Conservation (phyloP, 2,888 invertebrate genomes). For the Caenorhabditis japonica region DNA sequence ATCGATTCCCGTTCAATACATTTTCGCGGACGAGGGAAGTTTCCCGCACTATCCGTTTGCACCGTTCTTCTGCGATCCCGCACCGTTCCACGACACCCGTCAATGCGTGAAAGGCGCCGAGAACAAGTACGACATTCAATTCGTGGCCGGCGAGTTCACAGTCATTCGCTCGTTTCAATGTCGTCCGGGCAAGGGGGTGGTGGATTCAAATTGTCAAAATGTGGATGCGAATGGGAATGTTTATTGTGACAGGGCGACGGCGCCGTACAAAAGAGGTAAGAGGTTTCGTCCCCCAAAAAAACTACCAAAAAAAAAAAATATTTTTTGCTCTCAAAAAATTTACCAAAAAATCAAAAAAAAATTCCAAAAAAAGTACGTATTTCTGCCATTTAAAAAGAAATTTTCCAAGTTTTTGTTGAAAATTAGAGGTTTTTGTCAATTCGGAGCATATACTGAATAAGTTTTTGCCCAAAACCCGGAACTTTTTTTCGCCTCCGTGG, state of each 20-base stretch:
- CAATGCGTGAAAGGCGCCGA: slow-evolving; percentile 8
- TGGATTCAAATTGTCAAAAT: slow-evolving; percentile 17
- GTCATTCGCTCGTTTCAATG: slow-evolving; percentile 38
- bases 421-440: no score
- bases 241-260: slow-evolving; percentile 15
- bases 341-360: no score
- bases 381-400: no score
- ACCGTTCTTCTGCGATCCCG: slow-evolving; percentile 33
- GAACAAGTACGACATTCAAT: slow-evolving; percentile 41
- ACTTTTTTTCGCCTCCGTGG: no score
- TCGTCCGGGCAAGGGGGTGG: slow-evolving; percentile 24
- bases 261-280: slow-evolving; percentile 24
- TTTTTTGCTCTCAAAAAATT: no score
- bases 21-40: slow-evolving; percentile 35
- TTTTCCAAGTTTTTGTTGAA: no score
- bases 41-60: slow-evolving; percentile 39
- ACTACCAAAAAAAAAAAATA: no score
- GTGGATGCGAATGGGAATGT: slow-evolving; percentile 23
- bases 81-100: neutral
- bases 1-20: slow-evolving; percentile 17
- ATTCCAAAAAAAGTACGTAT: no score
- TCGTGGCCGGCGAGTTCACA: slow-evolving; percentile 36
- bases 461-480: no score
- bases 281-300: no score
- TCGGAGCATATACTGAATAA: no score